Percentiles rank a stretch among this genome's conserved stretches.
phyloP scores from a whole-genome alignment of 1,140 invertebrate species.

The Charaxes varanes region DNA sequence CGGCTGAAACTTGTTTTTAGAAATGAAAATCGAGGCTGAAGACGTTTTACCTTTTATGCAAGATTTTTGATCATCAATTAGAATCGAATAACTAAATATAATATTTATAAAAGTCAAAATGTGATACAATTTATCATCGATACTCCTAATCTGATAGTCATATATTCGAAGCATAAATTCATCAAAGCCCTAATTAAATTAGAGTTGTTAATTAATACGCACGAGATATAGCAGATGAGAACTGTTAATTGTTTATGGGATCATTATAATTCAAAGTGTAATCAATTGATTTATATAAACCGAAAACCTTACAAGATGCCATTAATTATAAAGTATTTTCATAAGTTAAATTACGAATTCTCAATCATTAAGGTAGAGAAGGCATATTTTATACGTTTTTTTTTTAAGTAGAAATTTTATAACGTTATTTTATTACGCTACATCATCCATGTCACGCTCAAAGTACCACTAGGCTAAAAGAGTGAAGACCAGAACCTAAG shows the following conservation, averaged over 20 bases:
- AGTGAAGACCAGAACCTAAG: too few relatives aligned
- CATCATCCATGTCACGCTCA: too few relatives aligned
- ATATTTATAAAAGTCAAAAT: too few relatives aligned
- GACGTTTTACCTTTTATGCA: background rate
- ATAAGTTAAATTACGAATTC: too few relatives aligned
- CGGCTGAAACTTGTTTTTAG: background rate
- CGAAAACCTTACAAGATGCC: too few relatives aligned
- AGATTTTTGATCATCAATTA: background rate
- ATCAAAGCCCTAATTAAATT: slow-evolving; percentile 6
- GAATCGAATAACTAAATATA: background rate
- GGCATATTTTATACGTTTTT: too few relatives aligned
- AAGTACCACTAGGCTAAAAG: too few relatives aligned
- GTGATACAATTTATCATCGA: background rate
- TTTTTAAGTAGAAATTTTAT: too few relatives aligned
- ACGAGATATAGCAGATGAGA: slow-evolving; percentile 1
- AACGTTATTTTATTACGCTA: too few relatives aligned
- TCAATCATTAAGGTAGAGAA: too few relatives aligned
- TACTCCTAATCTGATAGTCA: background rate
- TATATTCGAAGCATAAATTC: slow-evolving; percentile 3
- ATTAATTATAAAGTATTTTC: too few relatives aligned
- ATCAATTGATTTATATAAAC: slow-evolving; percentile 6
- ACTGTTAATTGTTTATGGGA: slow-evolving; percentile 7
- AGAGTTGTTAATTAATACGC: slow-evolving; percentile 4
- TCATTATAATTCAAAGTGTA: slow-evolving; percentile 2
- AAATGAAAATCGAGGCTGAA: too few relatives aligned